phyloP scores from a whole-genome alignment of 2,888 invertebrate species.

The Halictus ligatus region DNA sequence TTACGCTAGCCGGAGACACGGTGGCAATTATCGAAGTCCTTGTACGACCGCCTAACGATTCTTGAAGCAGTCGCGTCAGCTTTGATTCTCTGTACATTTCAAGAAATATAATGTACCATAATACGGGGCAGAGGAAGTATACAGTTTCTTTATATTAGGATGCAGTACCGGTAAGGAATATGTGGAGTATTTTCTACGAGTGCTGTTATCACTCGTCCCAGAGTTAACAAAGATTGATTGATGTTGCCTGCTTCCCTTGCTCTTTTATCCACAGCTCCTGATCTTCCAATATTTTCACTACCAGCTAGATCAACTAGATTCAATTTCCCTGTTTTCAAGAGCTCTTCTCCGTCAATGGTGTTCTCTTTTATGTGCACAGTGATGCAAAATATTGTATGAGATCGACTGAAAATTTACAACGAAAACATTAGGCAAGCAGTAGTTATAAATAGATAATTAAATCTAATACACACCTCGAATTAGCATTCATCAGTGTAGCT shows the following conservation, averaged over 20 bases:
- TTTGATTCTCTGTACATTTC: slow-evolving; percentile 93
- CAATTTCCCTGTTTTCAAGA: slow-evolving; percentile 97
- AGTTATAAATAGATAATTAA: slow-evolving; percentile 3
- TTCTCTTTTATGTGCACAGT: slow-evolving; percentile 97
- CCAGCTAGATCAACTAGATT: slow-evolving; percentile 99
- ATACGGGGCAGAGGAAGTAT: neutral
- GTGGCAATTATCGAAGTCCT: slow-evolving; percentile 99
- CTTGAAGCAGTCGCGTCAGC: slow-evolving; percentile 96
- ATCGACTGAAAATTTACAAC: slow-evolving; percentile 89
- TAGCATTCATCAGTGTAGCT: slow-evolving; percentile 96
- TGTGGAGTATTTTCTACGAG: slow-evolving; percentile 96
- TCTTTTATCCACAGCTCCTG: slow-evolving; percentile 95
- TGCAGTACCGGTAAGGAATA: slow-evolving; percentile 93
- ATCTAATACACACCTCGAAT: slow-evolving; percentile 89
- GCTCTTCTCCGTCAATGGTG: slow-evolving; percentile 94
- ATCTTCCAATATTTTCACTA: slow-evolving; percentile 97
- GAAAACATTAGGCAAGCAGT: neutral
- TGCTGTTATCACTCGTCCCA: slow-evolving; percentile 97
- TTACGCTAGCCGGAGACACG: slow-evolving; percentile 94
- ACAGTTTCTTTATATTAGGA: neutral
- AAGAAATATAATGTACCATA: neutral
- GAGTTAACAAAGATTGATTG: slow-evolving; percentile 96
- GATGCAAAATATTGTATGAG: slow-evolving; percentile 98
- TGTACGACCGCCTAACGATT: slow-evolving; percentile 97
- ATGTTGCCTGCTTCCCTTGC: slow-evolving; percentile 98